These are phyloP conservation scores for Chiloscyllium punctatum DNA, from an alignment of 2,797 vertebrate species.

Conservation along the genomic window DNA sequence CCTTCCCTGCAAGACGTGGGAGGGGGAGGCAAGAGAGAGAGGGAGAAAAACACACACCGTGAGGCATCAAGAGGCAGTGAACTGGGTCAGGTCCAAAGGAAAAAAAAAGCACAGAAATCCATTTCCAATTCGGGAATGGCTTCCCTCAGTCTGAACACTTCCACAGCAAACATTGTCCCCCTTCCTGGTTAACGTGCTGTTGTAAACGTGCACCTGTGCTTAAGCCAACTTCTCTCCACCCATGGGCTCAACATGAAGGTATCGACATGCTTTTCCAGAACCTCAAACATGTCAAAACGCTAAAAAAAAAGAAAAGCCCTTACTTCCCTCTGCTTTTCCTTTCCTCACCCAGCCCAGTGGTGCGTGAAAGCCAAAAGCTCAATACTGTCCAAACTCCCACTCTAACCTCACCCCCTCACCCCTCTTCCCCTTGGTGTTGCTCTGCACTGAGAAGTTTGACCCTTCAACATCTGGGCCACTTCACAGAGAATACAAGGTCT, in stretches of 20 bases:
- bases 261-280: not conserved
- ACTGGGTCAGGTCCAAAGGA: not conserved
- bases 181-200: not conserved
- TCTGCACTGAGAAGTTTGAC: not conserved
- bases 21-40: not conserved
- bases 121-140: not conserved
- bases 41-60: not conserved
- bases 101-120: not conserved
- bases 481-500: not conserved
- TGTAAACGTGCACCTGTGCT: not conserved
- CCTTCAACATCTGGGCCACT: not conserved
- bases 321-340: not conserved
- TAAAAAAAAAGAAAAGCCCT: not conserved
- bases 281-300: too few relatives aligned
- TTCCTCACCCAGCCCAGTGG: not conserved
- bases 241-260: not conserved
- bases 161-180: not conserved
- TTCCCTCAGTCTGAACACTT: rapidly evolving
- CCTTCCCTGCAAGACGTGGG: conserved; percentile 70
- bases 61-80: not conserved
- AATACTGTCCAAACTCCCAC: not conserved
- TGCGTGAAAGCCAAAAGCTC: not conserved
- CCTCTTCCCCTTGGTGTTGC: not conserved
- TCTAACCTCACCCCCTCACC: not conserved
- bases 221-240: not conserved